These are phyloP conservation scores for Periparus ater DNA, from an alignment of 2,797 vertebrate species.

Conservation along the genomic window DNA sequence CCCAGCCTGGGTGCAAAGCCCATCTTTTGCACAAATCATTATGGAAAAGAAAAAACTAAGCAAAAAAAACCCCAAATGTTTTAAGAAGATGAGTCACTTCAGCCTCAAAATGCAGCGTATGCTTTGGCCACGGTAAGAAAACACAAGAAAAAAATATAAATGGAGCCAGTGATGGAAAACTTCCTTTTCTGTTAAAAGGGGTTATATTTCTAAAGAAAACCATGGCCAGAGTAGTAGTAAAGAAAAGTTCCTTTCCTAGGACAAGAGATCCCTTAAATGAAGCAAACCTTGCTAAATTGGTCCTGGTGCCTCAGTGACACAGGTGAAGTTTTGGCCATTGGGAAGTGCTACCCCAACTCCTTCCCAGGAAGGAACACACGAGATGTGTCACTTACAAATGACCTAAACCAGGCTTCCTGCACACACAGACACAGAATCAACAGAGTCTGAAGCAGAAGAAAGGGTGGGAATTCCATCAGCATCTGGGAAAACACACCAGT, in stretches of 20 bases:
- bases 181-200: neutral
- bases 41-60: neutral
- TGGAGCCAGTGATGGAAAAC: neutral
- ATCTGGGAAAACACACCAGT: neutral
- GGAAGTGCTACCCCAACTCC: neutral
- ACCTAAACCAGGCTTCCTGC: neutral
- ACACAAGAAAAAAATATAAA: neutral
- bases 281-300: neutral
- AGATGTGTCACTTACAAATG: neutral
- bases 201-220: constrained; percentile 13
- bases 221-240: neutral
- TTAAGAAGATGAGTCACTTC: constrained; percentile 27
- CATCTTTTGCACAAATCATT: neutral
- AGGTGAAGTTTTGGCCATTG: neutral
- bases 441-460: neutral
- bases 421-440: neutral
- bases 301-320: neutral
- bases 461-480: neutral
- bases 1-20: neutral
- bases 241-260: neutral
- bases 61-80: neutral
- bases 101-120: neutral
- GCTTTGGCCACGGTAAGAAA: neutral
- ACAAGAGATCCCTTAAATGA: neutral
- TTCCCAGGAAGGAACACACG: neutral